Percentiles rank a stretch among this genome's conserved stretches.
Conservation (phyloP, 2,888 invertebrate genomes). For the Hyalella azteca region DNA sequence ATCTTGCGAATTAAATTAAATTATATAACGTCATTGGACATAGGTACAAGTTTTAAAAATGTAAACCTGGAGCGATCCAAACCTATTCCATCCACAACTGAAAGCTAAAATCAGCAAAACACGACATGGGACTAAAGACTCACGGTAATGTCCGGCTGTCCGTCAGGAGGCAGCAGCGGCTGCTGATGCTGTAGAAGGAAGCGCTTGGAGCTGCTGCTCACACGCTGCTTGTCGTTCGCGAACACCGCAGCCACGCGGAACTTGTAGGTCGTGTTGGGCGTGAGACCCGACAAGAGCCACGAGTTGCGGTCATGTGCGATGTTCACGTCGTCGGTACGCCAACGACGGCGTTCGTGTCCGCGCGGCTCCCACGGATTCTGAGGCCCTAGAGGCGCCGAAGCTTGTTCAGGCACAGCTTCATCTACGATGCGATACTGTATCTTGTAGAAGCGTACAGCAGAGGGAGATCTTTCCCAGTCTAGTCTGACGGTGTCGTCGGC, state of each 20-base stretch:
- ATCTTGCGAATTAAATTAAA: too few species aligned
- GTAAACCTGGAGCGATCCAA: too few species aligned
- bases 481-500: conserved; percentile 22
- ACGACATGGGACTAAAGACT: too few species aligned
- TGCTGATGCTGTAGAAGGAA: background rate
- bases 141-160: background rate
- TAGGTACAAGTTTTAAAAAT: too few species aligned
- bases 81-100: too few species aligned
- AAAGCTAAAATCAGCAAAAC: too few species aligned
- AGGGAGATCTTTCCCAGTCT: background rate
- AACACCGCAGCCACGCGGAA: conserved; percentile 4
- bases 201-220: background rate
- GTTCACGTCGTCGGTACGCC: background rate
- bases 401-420: too few species aligned
- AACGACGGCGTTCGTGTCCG: background rate
- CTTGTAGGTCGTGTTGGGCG: background rate
- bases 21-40: too few species aligned
- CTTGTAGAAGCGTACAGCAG: conserved; percentile 12
- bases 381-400: too few species aligned
- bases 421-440: background rate
- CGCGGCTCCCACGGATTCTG: background rate
- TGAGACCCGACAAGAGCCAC: background rate
- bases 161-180: background rate
- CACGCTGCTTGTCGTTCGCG: background rate
- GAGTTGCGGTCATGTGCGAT: background rate